phyloP scores from a whole-genome alignment of 2,797 vertebrate species.

The Sebastes oblongus region DNA sequence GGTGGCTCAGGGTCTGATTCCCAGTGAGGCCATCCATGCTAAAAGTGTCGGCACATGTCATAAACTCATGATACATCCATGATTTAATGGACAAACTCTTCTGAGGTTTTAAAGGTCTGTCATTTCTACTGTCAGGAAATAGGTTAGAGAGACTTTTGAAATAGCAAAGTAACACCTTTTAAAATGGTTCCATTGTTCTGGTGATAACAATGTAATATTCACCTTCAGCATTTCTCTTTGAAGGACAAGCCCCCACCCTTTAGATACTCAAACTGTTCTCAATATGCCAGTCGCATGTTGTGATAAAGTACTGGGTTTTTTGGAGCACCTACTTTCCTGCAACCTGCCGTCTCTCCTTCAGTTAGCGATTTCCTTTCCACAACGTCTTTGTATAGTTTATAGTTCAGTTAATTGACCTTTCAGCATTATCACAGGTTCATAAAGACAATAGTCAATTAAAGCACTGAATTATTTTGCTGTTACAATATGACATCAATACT shows the following conservation, averaged over 20 bases:
- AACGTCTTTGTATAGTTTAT: neutral
- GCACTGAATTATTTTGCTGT: neutral
- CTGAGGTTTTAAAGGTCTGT: conserved; percentile 3
- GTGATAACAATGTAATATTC: conserved; percentile 13
- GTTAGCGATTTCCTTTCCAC: conserved; percentile 8
- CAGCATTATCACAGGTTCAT: neutral
- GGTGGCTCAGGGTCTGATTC: conserved; percentile 58
- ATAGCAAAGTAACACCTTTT: neutral
- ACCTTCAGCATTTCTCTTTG: conserved; percentile 23
- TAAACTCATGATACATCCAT: conserved; percentile 24
- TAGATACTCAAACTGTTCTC: conserved; percentile 50
- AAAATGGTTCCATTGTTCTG: conserved; percentile 31
- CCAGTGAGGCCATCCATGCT: conserved; percentile 48
- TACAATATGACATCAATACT: neutral
- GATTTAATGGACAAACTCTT: neutral
- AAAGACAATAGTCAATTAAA: neutral
- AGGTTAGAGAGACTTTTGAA: conserved; percentile 5
- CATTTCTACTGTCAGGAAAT: conserved; percentile 1
- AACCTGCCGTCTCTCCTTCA: conserved; percentile 4
- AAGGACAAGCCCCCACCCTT: conserved; percentile 32
- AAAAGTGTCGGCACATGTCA: conserved; percentile 43
- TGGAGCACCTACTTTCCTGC: conserved; percentile 58
- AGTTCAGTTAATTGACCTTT: neutral
- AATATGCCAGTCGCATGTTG: conserved; percentile 57
- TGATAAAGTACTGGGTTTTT: conserved; percentile 57